phyloP scores from a whole-genome alignment of 2,113 vertebrate species.

The Tragelaphus imberbis region DNA sequence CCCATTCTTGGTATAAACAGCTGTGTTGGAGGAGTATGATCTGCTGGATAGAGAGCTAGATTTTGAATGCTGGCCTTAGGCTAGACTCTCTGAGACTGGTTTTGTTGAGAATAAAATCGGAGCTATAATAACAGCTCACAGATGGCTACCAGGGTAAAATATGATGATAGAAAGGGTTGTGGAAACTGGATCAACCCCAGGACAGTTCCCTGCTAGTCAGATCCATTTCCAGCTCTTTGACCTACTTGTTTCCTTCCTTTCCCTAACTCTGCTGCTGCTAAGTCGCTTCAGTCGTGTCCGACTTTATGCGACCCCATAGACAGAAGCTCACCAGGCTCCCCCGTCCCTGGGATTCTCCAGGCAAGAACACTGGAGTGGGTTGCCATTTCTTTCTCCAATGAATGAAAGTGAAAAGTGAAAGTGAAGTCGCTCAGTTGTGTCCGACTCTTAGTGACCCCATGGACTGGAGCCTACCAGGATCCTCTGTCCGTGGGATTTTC shows the following conservation, averaged over 20 bases:
- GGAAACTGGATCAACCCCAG: neutral
- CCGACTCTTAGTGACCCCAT: no score
- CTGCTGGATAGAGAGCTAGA: neutral
- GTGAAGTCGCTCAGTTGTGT: no score
- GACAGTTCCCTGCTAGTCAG: neutral
- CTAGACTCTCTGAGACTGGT: neutral
- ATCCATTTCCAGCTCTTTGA: neutral
- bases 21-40: neutral
- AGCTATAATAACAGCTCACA: neutral
- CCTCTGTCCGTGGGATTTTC: no score
- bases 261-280: neutral
- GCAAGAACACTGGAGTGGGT: no score
- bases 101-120: neutral
- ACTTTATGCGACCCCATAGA: no score
- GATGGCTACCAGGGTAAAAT: neutral
- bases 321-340: no score
- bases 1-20: neutral
- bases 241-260: neutral
- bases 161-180: neutral
- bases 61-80: neutral
- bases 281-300: no score
- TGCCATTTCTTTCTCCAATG: no score
- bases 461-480: no score
- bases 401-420: no score
- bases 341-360: no score